Evolutionary conservation across 2,888 invertebrate species (phyloP).

Genomic region (Caradrina kadenii): DNA sequence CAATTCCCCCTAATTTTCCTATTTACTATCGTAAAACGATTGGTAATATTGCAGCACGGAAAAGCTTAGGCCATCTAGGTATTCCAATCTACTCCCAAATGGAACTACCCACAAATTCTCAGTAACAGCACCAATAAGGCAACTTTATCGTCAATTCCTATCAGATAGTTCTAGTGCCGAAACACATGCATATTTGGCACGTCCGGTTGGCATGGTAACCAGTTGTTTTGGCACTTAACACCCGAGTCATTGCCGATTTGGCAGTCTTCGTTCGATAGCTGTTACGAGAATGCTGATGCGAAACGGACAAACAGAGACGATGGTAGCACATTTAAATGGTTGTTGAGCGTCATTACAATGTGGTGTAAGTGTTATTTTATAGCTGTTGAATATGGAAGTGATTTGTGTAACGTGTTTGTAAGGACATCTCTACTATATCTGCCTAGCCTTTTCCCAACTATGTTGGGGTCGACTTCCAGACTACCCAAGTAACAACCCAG

Average conservation of each 20-base stretch:
- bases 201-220: constrained; percentile 70
- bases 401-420: not conserved
- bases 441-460: no score
- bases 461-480: no score
- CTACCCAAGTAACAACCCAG: no score
- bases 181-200: constrained; percentile 77
- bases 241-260: constrained; percentile 78
- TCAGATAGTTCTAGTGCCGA: constrained; percentile 70
- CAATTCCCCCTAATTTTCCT: no score
- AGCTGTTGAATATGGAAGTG: not conserved
- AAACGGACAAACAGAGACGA: constrained; percentile 44
- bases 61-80: not conserved
- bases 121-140: constrained; percentile 56
- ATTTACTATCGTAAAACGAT: no score
- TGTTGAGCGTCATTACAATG: constrained; percentile 8
- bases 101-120: constrained; percentile 34
- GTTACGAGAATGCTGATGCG: constrained; percentile 76
- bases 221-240: constrained; percentile 76
- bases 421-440: not conserved
- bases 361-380: constrained; percentile 37
- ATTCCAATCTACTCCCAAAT: constrained; percentile 32
- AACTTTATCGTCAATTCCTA: constrained; percentile 56
- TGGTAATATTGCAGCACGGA: not conserved
- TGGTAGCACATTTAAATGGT: constrained; percentile 27
- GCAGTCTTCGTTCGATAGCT: constrained; percentile 77